phyloP scores from a whole-genome alignment of 1,140 invertebrate species.

The Stegodyphus dumicola region DNA sequence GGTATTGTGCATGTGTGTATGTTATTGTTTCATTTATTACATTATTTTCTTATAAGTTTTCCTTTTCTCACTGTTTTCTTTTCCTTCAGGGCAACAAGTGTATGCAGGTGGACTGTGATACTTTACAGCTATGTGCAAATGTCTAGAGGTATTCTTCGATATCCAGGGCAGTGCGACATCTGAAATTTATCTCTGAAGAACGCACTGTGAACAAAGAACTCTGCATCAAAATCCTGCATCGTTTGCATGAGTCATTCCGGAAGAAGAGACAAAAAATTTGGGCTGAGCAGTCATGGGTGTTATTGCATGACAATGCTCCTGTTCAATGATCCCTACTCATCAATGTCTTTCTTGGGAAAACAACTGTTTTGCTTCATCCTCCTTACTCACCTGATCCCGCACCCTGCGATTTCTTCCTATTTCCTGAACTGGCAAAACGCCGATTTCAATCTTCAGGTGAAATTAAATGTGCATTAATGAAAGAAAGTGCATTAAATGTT shows the following conservation, averaged over 20 bases:
- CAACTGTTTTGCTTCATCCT: background rate
- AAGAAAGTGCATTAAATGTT: no score
- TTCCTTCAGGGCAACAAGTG: no score
- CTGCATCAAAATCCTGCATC: background rate
- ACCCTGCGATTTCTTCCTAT: background rate
- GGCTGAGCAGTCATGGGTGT: constrained; percentile 6
- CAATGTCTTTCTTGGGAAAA: background rate
- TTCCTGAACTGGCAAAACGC: background rate
- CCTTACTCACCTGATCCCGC: background rate
- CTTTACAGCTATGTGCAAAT: no score
- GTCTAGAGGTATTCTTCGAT: constrained; percentile 10
- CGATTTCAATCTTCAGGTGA: background rate
- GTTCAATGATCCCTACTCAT: background rate
- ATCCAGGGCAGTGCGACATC: background rate
- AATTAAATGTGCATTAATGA: background rate
- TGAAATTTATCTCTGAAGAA: background rate
- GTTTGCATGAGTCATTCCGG: background rate
- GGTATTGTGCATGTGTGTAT: no score
- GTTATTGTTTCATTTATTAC: no score
- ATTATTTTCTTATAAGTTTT: no score
- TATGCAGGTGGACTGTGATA: no score
- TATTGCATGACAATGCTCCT: background rate
- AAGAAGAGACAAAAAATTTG: background rate
- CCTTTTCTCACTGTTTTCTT: no score
- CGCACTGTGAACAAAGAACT: constrained; percentile 2